These are phyloP conservation scores for Acronicta aceris DNA, from an alignment of 2,888 invertebrate species.

Conservation along the genomic window DNA sequence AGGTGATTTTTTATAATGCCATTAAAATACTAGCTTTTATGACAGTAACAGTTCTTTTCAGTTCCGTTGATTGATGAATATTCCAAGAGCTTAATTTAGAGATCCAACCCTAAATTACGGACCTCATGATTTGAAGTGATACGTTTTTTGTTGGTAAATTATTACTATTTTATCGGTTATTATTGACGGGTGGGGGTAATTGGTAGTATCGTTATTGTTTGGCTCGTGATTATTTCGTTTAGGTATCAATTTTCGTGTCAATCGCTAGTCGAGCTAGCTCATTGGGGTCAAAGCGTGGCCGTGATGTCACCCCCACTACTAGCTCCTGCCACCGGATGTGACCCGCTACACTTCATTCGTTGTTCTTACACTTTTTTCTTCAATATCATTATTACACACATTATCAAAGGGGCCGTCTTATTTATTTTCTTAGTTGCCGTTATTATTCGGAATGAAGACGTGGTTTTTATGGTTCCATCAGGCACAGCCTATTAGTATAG, in stretches of 20 bases:
- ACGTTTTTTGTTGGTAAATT: slow-evolving; percentile 27
- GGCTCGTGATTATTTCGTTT: slow-evolving; percentile 52
- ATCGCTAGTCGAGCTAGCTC: slow-evolving; percentile 37
- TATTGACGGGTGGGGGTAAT: slow-evolving; percentile 36
- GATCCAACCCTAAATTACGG: slow-evolving; percentile 9
- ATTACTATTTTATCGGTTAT: slow-evolving; percentile 29
- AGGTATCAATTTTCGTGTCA: slow-evolving; percentile 62
- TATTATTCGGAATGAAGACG: slow-evolving; percentile 80
- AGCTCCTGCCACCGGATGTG: slow-evolving; percentile 66
- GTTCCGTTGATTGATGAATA: slow-evolving; percentile 8
- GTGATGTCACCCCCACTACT: slow-evolving; percentile 42
- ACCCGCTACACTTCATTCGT: slow-evolving; percentile 68
- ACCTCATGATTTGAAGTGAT: slow-evolving; percentile 19
- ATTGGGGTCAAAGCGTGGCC: slow-evolving; percentile 33
- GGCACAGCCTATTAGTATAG: slow-evolving; percentile 75
- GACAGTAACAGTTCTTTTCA: slow-evolving; percentile 23
- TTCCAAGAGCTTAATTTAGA: slow-evolving; percentile 26
- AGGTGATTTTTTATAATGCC: neutral
- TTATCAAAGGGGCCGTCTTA: slow-evolving; percentile 77
- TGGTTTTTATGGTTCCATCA: slow-evolving; percentile 76
- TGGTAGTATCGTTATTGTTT: slow-evolving; percentile 55
- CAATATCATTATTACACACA: slow-evolving; percentile 76
- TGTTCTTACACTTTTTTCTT: slow-evolving; percentile 60
- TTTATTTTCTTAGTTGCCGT: slow-evolving; percentile 79
- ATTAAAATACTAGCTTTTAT: slow-evolving; percentile 5